These are phyloP conservation scores for Nipponia nippon DNA, from an alignment of 2,113 vertebrate species.

Conservation along the genomic window DNA sequence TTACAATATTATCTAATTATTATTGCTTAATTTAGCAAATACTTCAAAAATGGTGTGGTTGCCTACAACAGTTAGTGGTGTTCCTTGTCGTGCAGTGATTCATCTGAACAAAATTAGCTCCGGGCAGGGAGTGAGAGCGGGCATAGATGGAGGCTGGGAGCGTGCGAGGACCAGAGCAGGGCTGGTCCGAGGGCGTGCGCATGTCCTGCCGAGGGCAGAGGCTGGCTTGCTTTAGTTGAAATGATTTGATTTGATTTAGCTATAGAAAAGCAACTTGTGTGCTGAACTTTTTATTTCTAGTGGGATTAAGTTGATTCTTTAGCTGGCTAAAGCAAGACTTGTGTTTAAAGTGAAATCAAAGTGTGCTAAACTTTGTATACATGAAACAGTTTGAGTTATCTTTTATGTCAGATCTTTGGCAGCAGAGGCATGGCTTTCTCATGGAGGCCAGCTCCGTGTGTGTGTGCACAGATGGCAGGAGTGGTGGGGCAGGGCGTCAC, in stretches of 20 bases:
- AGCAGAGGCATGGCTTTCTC: not conserved
- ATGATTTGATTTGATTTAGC: not conserved
- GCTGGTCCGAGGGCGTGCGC: not conserved
- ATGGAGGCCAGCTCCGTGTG: not conserved
- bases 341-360: not conserved
- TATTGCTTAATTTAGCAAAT: not conserved
- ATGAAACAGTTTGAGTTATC: fast-evolving
- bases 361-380: not conserved
- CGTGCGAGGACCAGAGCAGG: not conserved
- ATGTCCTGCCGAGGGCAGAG: not conserved
- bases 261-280: not conserved
- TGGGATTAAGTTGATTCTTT: not conserved
- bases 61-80: not conserved
- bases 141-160: not conserved
- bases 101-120: not conserved
- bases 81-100: not conserved
- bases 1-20: not conserved
- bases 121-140: not conserved
- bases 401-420: not conserved
- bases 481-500: not conserved
- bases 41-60: not conserved
- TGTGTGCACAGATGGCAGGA: not conserved
- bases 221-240: too few species aligned
- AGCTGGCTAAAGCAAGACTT: fast-evolving
- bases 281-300: not conserved